Conservation (phyloP, 2,113 vertebrate genomes). For the Corythornis cristatus region DNA sequence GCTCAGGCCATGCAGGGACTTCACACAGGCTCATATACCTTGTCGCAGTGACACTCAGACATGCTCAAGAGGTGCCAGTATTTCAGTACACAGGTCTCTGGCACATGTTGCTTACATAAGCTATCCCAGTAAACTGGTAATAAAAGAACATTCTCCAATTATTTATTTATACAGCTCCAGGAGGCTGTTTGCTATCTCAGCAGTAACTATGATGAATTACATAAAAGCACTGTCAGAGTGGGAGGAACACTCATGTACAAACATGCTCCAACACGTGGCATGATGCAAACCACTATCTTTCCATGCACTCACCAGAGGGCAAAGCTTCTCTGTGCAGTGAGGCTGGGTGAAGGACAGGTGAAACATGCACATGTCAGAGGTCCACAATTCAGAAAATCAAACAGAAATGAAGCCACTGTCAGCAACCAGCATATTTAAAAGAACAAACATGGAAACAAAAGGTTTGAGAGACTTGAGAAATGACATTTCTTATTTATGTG, state of each 20-base stretch:
- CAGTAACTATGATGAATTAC: not conserved
- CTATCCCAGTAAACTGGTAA: not conserved
- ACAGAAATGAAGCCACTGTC: not conserved
- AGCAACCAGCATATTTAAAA: not conserved
- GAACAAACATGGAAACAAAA: not conserved
- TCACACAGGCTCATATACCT: not conserved
- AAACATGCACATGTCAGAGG: not conserved
- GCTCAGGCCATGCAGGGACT: not conserved
- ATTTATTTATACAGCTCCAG: not conserved
- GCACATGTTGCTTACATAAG: not conserved
- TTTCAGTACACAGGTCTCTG: not conserved
- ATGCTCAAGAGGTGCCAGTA: not conserved
- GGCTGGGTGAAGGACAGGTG: not conserved
- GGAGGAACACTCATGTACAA: not conserved
- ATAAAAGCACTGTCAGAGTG: not conserved
- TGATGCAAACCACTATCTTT: not conserved
- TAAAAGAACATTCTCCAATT: not conserved
- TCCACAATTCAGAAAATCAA: not conserved
- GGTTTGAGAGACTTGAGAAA: not conserved
- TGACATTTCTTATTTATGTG: not conserved
- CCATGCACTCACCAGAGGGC: not conserved
- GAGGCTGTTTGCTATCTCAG: not conserved
- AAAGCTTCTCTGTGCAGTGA: not conserved
- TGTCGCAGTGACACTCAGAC: not conserved
- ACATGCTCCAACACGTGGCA: not conserved